A percentile compares a stretch with the other conserved stretches of the same genome.
phyloP scores from a whole-genome alignment of 2,797 vertebrate genomes.

The Hyperoplus immaculatus region DNA sequence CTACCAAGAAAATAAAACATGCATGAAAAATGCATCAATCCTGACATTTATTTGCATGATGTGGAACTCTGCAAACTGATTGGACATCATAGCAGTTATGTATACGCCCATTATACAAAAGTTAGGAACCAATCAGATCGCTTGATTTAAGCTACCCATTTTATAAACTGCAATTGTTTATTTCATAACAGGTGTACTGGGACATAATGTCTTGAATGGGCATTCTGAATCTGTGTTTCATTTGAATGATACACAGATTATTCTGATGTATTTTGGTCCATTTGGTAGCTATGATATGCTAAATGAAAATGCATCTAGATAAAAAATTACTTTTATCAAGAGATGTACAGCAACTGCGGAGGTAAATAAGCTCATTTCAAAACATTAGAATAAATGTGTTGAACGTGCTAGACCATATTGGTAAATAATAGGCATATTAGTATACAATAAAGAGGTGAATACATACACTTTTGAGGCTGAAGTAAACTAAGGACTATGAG shows the following conservation, averaged over 20 bases:
- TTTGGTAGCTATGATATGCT: neutral
- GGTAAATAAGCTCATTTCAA: neutral
- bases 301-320: neutral
- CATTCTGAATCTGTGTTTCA: neutral
- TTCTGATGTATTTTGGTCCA: neutral
- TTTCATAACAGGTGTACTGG: neutral
- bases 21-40: neutral
- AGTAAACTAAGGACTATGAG: conserved; percentile 41
- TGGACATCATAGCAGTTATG: no score
- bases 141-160: neutral
- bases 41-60: neutral
- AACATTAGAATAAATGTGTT: neutral
- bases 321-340: neutral
- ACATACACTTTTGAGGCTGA: conserved; percentile 17
- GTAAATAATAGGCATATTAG: neutral
- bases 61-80: no score
- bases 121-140: no score
- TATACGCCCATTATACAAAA: no score
- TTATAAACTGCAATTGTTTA: neutral
- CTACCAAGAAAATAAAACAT: neutral
- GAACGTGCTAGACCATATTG: neutral
- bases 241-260: no score
- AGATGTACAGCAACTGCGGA: neutral
- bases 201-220: neutral
- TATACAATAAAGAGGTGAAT: conserved; percentile 16